Conservation (phyloP, 2,888 invertebrate species). For the Dasysyrphus tricinctus region DNA sequence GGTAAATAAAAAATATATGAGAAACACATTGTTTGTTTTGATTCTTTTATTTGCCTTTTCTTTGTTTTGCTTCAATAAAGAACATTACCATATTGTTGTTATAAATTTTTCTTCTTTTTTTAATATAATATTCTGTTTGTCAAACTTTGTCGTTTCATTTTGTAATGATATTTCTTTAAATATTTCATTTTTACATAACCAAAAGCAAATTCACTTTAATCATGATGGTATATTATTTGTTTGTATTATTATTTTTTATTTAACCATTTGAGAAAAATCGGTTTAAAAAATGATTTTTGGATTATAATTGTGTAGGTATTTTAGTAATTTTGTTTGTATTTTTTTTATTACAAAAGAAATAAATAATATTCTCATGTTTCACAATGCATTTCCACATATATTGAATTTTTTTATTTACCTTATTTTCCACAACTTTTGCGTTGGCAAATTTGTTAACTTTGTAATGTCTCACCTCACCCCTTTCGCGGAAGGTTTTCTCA, state of each 20-base stretch:
- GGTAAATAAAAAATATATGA: conserved; percentile 78
- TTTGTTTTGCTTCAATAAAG: conserved; percentile 71
- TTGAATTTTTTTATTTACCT: conserved; percentile 80
- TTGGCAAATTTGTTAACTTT: conserved; percentile 72
- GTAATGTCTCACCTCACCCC: conserved; percentile 84
- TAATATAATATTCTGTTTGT: conserved; percentile 62
- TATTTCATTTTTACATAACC: conserved; percentile 62
- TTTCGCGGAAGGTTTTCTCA: conserved; percentile 74
- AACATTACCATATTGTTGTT: conserved; percentile 70
- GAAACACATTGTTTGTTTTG: conserved; percentile 79
- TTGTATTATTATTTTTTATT: conserved; percentile 32
- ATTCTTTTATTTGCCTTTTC: conserved; percentile 75
- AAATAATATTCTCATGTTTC: conserved; percentile 82
- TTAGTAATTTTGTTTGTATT: conserved; percentile 61
- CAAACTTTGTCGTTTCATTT: conserved; percentile 52
- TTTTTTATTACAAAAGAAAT: conserved; percentile 72
- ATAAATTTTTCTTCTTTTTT: conserved; percentile 60
- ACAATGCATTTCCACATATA: conserved; percentile 82
- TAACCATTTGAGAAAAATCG: conserved; percentile 46
- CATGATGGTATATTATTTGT: conserved; percentile 31
- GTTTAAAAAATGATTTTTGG: conserved; percentile 51
- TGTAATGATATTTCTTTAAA: conserved; percentile 34
- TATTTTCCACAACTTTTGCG: conserved; percentile 82
- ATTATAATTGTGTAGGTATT: conserved; percentile 40
- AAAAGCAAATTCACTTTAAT: conserved; percentile 70